phyloP scores from a whole-genome alignment of 1,140 invertebrate species.

The Epicauta chinensis region DNA sequence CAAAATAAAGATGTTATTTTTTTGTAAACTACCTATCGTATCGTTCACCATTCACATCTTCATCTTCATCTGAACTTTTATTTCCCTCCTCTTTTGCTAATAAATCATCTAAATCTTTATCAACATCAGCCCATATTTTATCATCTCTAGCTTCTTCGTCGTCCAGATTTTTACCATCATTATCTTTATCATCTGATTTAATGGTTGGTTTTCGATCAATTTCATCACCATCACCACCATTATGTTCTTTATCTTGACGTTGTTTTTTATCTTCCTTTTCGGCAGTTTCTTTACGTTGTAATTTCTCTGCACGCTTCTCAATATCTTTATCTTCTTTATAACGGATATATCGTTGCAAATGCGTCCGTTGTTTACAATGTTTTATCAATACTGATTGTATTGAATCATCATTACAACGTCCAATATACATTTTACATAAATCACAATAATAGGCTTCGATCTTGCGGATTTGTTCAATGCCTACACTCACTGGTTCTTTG shows the following conservation, averaged over 20 bases:
- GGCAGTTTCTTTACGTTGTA: slow-evolving; percentile 49
- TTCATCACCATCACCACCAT: background rate
- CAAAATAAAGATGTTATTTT: background rate
- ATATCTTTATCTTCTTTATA: slow-evolving; percentile 66
- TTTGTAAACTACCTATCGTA: slow-evolving; percentile 35
- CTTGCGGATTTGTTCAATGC: slow-evolving; percentile 68
- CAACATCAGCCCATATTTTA: slow-evolving; percentile 66
- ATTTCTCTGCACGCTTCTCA: slow-evolving; percentile 59
- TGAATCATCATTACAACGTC: slow-evolving; percentile 52
- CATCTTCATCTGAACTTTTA: slow-evolving; percentile 66
- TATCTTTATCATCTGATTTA: slow-evolving; percentile 22
- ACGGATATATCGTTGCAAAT: slow-evolving; percentile 64
- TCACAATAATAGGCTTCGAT: slow-evolving; percentile 68
- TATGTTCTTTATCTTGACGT: slow-evolving; percentile 17
- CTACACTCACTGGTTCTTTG: slow-evolving; percentile 61
- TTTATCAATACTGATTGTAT: slow-evolving; percentile 52
- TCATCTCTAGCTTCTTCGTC: slow-evolving; percentile 53
- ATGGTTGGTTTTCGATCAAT: too few species aligned
- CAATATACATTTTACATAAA: slow-evolving; percentile 65
- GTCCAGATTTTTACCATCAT: slow-evolving; percentile 30
- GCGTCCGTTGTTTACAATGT: slow-evolving; percentile 63
- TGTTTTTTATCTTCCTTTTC: slow-evolving; percentile 33
- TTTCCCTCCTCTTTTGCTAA: slow-evolving; percentile 51
- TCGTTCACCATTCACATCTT: slow-evolving; percentile 49
- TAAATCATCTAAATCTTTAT: slow-evolving; percentile 66